A percentile compares a stretch with the other conserved stretches of the same genome.
These are phyloP conservation scores for Bathynomus jamesi DNA, from an alignment of 1,140 invertebrate species.

Conservation along the genomic window DNA sequence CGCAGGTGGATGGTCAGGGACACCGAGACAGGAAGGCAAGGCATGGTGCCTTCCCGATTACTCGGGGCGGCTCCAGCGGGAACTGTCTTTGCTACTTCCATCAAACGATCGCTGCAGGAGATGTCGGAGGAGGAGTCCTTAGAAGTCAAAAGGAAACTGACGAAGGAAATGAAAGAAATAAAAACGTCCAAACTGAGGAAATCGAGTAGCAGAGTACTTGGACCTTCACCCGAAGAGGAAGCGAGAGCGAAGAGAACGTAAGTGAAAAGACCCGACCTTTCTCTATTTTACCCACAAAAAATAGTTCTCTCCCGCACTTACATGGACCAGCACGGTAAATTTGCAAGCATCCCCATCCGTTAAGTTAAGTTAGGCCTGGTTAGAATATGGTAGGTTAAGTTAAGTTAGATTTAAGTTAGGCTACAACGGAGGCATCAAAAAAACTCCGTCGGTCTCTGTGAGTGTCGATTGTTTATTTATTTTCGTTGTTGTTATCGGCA, in stretches of 20 bases:
- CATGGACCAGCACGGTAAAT: no score
- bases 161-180: not conserved
- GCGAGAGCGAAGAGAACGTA: constrained; percentile 29
- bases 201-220: constrained; percentile 16
- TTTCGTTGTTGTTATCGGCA: no score
- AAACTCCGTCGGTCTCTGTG: no score
- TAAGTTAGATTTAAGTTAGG: no score
- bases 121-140: not conserved
- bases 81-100: not conserved
- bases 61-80: not conserved
- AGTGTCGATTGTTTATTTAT: no score
- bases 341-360: no score
- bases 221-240: constrained; percentile 26
- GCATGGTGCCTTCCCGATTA: not conserved
- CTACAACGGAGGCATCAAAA: no score
- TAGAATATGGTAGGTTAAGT: no score
- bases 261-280: not conserved
- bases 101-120: not conserved
- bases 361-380: no score
- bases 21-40: not conserved
- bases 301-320: no score
- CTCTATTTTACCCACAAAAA: no score
- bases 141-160: not conserved
- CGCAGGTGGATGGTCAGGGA: not conserved
- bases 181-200: constrained; percentile 12